A percentile compares a stretch with the other conserved stretches of the same genome.
Conservation (phyloP, 2,797 vertebrate genomes). For the Remorina albescens region DNA sequence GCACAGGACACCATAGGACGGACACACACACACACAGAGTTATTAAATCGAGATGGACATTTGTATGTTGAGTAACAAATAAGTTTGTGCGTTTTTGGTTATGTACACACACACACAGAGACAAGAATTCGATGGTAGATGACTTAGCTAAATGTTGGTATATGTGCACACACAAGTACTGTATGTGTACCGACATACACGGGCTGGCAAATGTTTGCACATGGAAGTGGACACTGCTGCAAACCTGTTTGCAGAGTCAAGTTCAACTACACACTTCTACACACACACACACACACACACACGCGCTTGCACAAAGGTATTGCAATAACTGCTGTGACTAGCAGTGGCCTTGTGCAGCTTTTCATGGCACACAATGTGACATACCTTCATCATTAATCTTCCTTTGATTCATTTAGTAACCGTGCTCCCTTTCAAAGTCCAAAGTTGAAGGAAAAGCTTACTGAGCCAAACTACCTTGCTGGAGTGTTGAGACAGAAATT, state of each 20-base stretch:
- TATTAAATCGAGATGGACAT: constrained; percentile 39
- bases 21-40: constrained; percentile 23
- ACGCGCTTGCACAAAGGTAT: not conserved
- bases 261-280: not conserved
- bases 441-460: constrained; percentile 28
- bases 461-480: constrained; percentile 11
- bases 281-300: constrained; percentile 10
- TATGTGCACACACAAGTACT: constrained; percentile 12
- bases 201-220: constrained; percentile 36
- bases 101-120: not conserved
- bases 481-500: constrained; percentile 12
- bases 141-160: constrained; percentile 36
- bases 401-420: constrained; percentile 52
- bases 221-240: not conserved
- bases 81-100: not conserved
- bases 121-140: constrained; percentile 2
- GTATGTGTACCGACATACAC: constrained; percentile 9
- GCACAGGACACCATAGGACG: constrained; percentile 61
- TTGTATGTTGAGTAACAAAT: constrained; percentile 5
- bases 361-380: constrained; percentile 48
- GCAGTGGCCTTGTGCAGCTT: constrained; percentile 45
- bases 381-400: constrained; percentile 59
- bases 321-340: constrained; percentile 26
- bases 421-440: constrained; percentile 24
- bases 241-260: constrained; percentile 41